These are phyloP conservation scores for Melopsittacus undulatus DNA, from an alignment of 2,797 vertebrate species.

Conservation along the genomic window DNA sequence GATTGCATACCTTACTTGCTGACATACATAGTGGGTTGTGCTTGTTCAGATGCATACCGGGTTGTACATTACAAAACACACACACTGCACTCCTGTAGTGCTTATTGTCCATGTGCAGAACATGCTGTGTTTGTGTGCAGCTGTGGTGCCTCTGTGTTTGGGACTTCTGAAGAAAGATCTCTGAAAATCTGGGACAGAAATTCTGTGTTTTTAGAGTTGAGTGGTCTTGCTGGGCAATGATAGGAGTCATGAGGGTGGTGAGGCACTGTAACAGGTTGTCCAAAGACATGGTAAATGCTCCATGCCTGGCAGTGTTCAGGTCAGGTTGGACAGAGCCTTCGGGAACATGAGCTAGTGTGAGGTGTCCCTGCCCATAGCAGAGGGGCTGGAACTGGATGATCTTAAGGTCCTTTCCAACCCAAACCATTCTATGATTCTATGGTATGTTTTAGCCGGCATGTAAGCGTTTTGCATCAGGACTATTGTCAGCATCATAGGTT, in stretches of 20 bases:
- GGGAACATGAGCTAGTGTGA: background rate
- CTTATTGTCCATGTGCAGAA: background rate
- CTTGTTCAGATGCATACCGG: background rate
- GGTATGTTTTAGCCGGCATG: background rate
- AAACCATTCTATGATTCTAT: background rate
- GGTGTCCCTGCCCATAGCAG: background rate
- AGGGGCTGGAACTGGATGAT: background rate
- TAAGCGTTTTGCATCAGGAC: background rate
- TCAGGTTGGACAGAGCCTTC: background rate
- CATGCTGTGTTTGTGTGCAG: background rate
- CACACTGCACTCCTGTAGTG: background rate
- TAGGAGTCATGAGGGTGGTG: background rate
- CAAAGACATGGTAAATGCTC: background rate
- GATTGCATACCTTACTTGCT: background rate
- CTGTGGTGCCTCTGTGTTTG: background rate
- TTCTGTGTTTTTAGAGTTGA: background rate
- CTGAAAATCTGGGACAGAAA: background rate
- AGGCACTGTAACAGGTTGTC: background rate
- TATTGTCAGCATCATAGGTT: background rate
- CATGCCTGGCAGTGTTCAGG: background rate
- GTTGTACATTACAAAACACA: accelerated
- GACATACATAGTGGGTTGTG: accelerated
- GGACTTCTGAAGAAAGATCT: background rate
- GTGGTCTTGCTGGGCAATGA: background rate
- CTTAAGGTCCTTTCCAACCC: background rate